Evolutionary conservation across 2,888 invertebrate species (phyloP), one percentile per base, ranked within the genome.

Genomic region (Aethes cnicana): DNA sequence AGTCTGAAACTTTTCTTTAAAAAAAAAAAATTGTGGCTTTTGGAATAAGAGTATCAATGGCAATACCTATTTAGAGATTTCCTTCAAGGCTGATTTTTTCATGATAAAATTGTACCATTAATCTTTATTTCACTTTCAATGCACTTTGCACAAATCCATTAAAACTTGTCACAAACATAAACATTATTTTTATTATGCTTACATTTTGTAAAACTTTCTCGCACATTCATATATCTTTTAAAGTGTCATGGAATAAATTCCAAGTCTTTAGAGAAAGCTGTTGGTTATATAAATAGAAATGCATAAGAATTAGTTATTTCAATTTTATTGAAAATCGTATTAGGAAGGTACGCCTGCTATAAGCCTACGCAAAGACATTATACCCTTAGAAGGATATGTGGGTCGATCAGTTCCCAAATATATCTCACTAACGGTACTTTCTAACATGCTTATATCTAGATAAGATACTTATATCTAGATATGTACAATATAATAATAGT

Each of bases 161-260:
- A 20, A 14, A 36, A 33, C 17, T 52, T 52, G 52, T 39, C 37
- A 39, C 39, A 32, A 33, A 37, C 47, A 47, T 37, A 21, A 28
- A 36, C 28, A 37, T 44, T 44, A 46, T 39, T 14, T 46, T 46
- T 46, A 52, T 33, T 36, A 52, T 46, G 46, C 52, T 39, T 46
- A 39, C 1, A 30, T 36, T 35, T 35, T 18, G 33, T 43, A 3
- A 35, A 50, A 52, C 52, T 52, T 52, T 52, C 50, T 25, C 52
- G 46, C 32, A 32, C 32, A 12, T 25, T 44, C 23, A 37, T 33
- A 25, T 48, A 28, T 14, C 9, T 50, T 50, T 17, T 42, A 26
- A 42, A 43, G 43, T 68, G 72, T 71, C 74, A 72, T 72, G 66
- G 61, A 66, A 69, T 55, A 63, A 62, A 63, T 69, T 63, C 65